Evolutionary conservation across 2,113 vertebrate genomes (phyloP).

Genomic region (Rattus norvegicus): DNA sequence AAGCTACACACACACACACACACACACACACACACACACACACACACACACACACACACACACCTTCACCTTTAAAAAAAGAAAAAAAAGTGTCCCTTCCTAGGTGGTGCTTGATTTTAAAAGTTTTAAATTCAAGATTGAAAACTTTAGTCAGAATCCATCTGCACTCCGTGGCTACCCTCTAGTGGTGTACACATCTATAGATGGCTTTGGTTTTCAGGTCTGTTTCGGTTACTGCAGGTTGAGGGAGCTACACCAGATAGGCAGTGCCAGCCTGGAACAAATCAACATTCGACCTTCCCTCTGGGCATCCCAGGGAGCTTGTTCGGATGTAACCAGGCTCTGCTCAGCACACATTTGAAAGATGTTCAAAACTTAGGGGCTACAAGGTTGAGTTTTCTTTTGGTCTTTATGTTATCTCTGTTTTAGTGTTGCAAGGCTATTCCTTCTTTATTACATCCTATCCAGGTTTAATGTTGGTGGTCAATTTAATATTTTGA

Average conservation of each 20-base stretch:
- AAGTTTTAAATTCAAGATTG: slow-evolving; percentile 49
- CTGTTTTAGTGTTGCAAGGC: background rate
- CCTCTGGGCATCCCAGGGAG: background rate
- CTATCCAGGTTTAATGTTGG: slow-evolving; percentile 32
- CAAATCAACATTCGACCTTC: background rate
- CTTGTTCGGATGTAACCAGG: background rate
- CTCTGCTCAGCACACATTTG: background rate
- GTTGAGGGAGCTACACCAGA: background rate
- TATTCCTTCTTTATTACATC: background rate
- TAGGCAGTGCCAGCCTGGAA: background rate
- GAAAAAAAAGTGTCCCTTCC: background rate
- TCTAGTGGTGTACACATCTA: background rate
- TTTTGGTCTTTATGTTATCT: background rate
- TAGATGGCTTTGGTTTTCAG: background rate
- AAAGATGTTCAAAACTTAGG: background rate
- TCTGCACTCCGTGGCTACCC: background rate
- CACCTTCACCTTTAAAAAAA: background rate
- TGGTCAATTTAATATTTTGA: slow-evolving; percentile 61
- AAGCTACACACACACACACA: slow-evolving; percentile 32
- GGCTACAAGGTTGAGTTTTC: background rate
- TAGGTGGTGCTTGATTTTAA: slow-evolving; percentile 22
- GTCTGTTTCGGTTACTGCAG: background rate
- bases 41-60: slow-evolving; percentile 40
- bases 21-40: slow-evolving; percentile 19
- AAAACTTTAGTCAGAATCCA: slow-evolving; percentile 33